These are phyloP conservation scores for Phalacrocorax carbo DNA, from an alignment of 2,113 vertebrate genomes.

Conservation along the genomic window DNA sequence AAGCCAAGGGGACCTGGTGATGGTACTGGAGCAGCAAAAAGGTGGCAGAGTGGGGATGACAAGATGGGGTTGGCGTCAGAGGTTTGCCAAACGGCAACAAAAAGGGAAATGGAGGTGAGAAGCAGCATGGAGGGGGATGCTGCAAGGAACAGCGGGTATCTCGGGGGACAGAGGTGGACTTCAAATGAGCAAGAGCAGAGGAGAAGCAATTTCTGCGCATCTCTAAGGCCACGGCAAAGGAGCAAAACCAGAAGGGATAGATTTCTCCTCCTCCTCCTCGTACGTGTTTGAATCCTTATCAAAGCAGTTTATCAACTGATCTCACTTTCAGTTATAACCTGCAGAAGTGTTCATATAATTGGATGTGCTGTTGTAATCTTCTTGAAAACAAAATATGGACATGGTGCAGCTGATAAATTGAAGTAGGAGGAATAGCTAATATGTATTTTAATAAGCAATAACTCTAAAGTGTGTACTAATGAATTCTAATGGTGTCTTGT, in stretches of 20 bases:
- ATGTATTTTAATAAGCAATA: background rate
- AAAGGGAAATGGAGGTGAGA: background rate
- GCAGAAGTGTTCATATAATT: background rate
- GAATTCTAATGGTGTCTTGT: background rate
- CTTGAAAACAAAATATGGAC: background rate
- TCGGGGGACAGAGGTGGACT: background rate
- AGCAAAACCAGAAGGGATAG: background rate
- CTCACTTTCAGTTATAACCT: background rate
- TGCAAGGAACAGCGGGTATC: background rate
- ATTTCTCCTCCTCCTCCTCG: background rate
- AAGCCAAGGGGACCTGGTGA: background rate
- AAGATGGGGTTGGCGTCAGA: fast-evolving
- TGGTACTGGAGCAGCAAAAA: background rate
- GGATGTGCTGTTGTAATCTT: slow-evolving; percentile 26
- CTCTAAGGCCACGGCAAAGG: background rate
- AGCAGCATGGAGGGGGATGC: background rate
- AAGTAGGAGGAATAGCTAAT: background rate
- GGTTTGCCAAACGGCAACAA: background rate
- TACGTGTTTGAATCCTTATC: background rate
- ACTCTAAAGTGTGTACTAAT: background rate
- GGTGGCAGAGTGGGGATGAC: background rate
- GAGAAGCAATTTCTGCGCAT: background rate
- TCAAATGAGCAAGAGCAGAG: background rate
- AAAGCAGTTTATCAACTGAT: background rate
- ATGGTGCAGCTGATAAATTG: background rate